These are phyloP conservation scores for Leucoraja ocellata DNA, from an alignment of 2,797 vertebrate species.

Conservation along the genomic window DNA sequence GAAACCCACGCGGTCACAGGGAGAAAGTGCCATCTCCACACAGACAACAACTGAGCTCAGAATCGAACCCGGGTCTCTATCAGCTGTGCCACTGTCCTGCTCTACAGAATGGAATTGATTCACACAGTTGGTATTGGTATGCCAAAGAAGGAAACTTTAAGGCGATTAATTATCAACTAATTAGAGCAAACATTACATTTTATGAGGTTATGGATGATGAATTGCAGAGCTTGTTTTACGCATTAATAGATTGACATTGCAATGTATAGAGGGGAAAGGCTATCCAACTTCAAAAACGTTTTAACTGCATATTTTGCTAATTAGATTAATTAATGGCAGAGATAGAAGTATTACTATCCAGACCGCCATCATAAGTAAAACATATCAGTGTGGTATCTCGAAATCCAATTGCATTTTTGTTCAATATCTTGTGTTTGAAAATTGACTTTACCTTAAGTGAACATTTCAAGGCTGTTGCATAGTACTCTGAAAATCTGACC, in stretches of 20 bases:
- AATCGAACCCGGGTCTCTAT: too few species aligned
- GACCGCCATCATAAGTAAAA: neutral
- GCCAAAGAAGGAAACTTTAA: neutral
- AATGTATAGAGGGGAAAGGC: too few species aligned
- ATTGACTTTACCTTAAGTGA: too few species aligned
- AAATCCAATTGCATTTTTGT: too few species aligned
- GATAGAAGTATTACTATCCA: neutral
- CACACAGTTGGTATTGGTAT: neutral
- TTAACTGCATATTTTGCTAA: neutral
- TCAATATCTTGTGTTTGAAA: too few species aligned
- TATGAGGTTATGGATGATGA: neutral
- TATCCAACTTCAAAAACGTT: too few species aligned
- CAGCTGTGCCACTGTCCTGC: neutral
- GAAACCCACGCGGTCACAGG: too few species aligned
- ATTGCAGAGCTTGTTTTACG: neutral
- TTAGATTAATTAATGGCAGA: neutral
- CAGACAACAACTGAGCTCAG: too few species aligned
- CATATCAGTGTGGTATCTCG: neutral
- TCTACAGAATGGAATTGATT: neutral
- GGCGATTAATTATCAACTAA: slow-evolving; percentile 8
- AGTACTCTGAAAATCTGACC: too few species aligned
- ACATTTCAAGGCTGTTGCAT: too few species aligned
- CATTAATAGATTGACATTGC: too few species aligned
- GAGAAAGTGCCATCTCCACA: too few species aligned
- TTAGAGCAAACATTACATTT: neutral